Evolutionary conservation across 2,113 vertebrate species (phyloP).

Genomic region (Craseonycteris thonglongyai): DNA sequence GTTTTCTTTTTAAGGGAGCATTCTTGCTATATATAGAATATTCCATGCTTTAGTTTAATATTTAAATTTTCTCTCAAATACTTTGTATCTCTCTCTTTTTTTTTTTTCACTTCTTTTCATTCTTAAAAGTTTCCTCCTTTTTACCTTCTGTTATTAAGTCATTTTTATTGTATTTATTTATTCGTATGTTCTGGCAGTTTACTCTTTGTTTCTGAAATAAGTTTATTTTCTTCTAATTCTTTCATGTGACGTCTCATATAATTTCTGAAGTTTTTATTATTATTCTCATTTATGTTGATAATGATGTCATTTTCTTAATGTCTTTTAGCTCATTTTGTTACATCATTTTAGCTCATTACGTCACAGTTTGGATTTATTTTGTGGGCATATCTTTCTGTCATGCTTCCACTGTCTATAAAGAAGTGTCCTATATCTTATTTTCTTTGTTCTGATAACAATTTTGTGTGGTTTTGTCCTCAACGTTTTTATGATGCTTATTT

Average conservation of each 20-base stretch:
- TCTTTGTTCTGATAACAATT: not conserved
- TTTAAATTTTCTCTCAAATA: not conserved
- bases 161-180: not conserved
- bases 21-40: not conserved
- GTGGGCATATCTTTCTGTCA: not conserved
- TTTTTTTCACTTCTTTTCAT: not conserved
- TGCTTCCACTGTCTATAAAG: not conserved
- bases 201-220: not conserved
- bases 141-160: not conserved
- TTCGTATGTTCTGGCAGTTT: not conserved
- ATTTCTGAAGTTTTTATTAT: not conserved
- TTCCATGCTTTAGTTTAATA: not conserved
- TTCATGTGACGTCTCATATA: not conserved
- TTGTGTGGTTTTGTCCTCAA: not conserved
- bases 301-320: not conserved
- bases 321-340: not conserved
- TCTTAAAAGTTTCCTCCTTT: not conserved
- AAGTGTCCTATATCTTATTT: not conserved
- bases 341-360: not conserved
- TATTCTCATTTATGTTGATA: not conserved
- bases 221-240: not conserved
- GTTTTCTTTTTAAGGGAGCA: not conserved
- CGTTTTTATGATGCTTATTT: not conserved
- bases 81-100: not conserved
- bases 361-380: not conserved